Evolutionary conservation across 2,888 invertebrate species (phyloP), one percentile per base, ranked within the genome.

Genomic region (Hyppa rectilinea): DNA sequence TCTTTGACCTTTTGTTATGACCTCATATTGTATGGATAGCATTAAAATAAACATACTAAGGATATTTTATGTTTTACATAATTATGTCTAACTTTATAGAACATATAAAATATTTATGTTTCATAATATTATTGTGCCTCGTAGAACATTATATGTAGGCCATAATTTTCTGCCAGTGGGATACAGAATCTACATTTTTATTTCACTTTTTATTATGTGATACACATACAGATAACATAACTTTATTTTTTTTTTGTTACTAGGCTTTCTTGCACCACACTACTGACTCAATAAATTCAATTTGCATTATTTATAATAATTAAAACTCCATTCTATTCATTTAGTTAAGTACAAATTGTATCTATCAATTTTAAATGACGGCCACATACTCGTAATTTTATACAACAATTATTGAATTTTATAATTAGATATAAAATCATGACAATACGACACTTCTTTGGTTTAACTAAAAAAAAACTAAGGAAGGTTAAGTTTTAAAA

Each of bases 51-150:
- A 47, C 17, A 31, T 52, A 52, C 17, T 52, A 26, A 34, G 38
- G 34, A 43, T 53, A 52, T n/a, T n/a, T n/a, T n/a, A n/a, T n/a
- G n/a, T n/a, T n/a, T n/a, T n/a, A n/a, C n/a, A 34, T 29, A 58
- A 40, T 29, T 7, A 50, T 29, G 61, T 36, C 20, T 47, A 62
- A 69, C 40, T 55, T 58, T 31, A 81, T 40, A n/a, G 38, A 53
- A 31, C 0, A 26, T 50, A 65, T 47, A 78, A 62, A 63, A 67
- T 53, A 67, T 75, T 34, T 67, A 62, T 59, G 67, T 67, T 47
- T 63, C 62, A 53, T 67, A 80, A 65, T 81, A 61, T 63, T 67
- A 75, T 68, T 76, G 67, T 77, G 17, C 9, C 29, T 14, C n/a
- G 58, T 29, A 29, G 17, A 34, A 59, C 10, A 43, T 43, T 55